Conservation (phyloP, 30 jellyfish, hydroid and myxozoan genomes). For the Hydractinia echinata region DNA sequence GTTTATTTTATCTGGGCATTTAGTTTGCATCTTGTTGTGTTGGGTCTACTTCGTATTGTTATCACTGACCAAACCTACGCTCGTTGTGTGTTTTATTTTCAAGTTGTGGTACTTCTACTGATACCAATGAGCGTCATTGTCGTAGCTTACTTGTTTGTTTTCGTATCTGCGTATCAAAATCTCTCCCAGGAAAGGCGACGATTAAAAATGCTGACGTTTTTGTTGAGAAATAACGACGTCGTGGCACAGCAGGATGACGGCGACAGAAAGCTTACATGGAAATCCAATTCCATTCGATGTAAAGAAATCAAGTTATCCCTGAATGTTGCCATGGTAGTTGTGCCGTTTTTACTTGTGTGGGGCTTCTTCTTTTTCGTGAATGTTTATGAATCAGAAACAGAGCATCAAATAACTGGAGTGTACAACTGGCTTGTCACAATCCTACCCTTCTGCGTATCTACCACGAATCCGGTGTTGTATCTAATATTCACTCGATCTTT, state of each 20-base stretch:
- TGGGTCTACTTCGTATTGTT: slow-evolving; percentile 22
- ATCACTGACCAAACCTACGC: not conserved
- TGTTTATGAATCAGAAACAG: slow-evolving; percentile 8
- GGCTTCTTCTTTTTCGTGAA: slow-evolving; percentile 26
- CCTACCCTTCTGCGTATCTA: slow-evolving; percentile 28
- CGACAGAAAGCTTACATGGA: slow-evolving; percentile 6
- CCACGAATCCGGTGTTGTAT: slow-evolving; percentile 25
- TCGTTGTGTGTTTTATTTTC: not conserved
- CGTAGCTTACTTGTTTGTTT: slow-evolving; percentile 2
- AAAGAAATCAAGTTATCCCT: slow-evolving; percentile 27
- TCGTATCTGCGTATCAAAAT: slow-evolving; percentile 28
- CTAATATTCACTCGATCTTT: slow-evolving; percentile 26
- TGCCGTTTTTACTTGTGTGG: slow-evolving; percentile 34
- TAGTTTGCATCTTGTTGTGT: slow-evolving; percentile 4
- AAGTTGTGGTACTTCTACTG: not conserved
- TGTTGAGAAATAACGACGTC: slow-evolving; percentile 1
- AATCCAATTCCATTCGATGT: slow-evolving; percentile 9
- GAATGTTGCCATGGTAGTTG: slow-evolving; percentile 33
- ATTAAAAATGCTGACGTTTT: slow-evolving; percentile 2
- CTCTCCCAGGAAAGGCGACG: slow-evolving; percentile 24
- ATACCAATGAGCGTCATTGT: slow-evolving; percentile 24
- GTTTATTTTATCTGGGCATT: slow-evolving; percentile 17
- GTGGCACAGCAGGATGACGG: not conserved
- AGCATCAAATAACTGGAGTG: slow-evolving; percentile 19
- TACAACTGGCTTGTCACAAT: slow-evolving; percentile 21